phyloP scores from a whole-genome alignment of 1,140 invertebrate species.

The Zophobas atratus region DNA sequence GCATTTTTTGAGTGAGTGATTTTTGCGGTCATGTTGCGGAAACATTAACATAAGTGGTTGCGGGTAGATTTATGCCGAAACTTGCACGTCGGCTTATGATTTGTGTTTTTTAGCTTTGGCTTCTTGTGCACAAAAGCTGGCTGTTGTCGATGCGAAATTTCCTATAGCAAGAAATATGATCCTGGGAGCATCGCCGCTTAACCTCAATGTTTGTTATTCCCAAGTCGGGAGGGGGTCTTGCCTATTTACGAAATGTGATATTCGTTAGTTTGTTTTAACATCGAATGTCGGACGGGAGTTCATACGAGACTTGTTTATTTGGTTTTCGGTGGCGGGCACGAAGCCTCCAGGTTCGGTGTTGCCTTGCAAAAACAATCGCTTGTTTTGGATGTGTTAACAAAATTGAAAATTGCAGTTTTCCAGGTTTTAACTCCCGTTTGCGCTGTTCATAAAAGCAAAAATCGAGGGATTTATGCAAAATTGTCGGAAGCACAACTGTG shows the following conservation, averaged over 20 bases:
- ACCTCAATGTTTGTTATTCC: slow-evolving; percentile 54
- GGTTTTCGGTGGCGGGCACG: neutral
- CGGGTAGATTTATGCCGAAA: slow-evolving; percentile 15
- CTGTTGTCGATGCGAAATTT: slow-evolving; percentile 16
- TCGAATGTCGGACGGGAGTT: slow-evolving; percentile 47
- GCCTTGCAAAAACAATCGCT: no score
- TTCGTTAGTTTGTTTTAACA: slow-evolving; percentile 54
- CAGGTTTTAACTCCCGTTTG: no score
- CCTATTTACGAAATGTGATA: slow-evolving; percentile 54
- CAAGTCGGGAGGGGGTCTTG: slow-evolving; percentile 38
- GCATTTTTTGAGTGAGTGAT: slow-evolving; percentile 59
- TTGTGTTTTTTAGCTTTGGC: slow-evolving; percentile 3
- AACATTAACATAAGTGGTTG: slow-evolving; percentile 59
- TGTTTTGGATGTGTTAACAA: no score
- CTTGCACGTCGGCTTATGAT: slow-evolving; percentile 17
- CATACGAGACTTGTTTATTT: slow-evolving; percentile 49
- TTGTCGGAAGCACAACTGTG: no score
- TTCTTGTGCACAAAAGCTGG: neutral
- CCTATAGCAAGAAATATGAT: slow-evolving; percentile 19
- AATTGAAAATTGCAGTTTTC: no score
- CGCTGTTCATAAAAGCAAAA: no score
- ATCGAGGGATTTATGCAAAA: no score
- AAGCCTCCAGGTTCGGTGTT: neutral
- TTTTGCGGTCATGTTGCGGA: slow-evolving; percentile 59
- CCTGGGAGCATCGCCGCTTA: slow-evolving; percentile 43